These are phyloP conservation scores for Phaenicophaeus curvirostris DNA, from an alignment of 2,797 vertebrate species.

Conservation along the genomic window DNA sequence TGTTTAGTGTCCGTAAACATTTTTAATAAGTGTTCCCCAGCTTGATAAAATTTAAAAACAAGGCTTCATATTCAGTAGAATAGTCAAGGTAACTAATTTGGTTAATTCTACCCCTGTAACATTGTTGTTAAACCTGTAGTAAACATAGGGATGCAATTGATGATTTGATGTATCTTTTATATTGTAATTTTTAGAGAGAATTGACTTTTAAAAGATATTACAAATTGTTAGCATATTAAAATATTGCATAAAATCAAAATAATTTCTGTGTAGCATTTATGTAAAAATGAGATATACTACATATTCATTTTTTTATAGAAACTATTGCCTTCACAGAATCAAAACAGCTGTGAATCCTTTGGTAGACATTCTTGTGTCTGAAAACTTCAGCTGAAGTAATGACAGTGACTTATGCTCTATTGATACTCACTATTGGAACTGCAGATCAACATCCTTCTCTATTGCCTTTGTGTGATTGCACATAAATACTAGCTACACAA, in stretches of 20 bases:
- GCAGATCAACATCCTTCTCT: not conserved
- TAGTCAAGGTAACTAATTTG: not conserved
- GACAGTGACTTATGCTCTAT: not conserved
- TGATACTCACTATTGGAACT: not conserved
- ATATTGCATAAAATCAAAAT: not conserved
- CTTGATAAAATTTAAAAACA: not conserved
- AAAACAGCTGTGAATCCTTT: not conserved
- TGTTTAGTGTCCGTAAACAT: not conserved
- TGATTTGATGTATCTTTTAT: not conserved
- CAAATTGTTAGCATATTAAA: not conserved
- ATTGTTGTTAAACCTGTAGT: not conserved
- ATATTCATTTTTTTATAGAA: not conserved
- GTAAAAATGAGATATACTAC: not conserved
- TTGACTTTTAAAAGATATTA: not conserved
- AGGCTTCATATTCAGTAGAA: not conserved
- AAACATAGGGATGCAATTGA: not conserved
- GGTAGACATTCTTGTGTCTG: not conserved
- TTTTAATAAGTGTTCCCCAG: not conserved
- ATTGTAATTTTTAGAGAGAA: not conserved
- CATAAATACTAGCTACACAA: not conserved
- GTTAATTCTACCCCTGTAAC: not conserved
- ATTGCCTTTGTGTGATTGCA: not conserved
- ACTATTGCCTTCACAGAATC: not conserved
- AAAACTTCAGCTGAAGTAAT: not conserved
- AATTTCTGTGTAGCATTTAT: not conserved